Base-by-base conservation (phyloP, 2,888 invertebrate species). In the Tinea pellionella region DNA sequence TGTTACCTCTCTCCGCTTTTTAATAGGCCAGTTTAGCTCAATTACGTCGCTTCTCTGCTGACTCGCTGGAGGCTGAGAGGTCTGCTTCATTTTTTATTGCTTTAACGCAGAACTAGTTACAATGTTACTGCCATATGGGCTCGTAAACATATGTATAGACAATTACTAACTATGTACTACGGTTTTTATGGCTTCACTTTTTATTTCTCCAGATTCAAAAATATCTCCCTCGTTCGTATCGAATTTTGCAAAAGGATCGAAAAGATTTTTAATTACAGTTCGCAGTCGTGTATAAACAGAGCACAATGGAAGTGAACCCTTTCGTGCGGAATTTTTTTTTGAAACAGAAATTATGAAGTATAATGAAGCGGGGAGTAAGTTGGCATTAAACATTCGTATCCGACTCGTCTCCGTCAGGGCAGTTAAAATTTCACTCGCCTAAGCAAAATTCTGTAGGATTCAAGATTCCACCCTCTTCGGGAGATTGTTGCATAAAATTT, bases 341-440 rank as follows among this genome's bases (percentile, higher is more conserved):
- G 66, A 69, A 72, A 80, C 82, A 86, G 74, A 81, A 82, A 86
- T 84, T 82, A 82, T 81, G 80, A 81, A 80, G 81, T 87, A 85
- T 86, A 87, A 87, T 86, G 85, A 85, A 84, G 77, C 80, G 79
- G 81, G 55, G 29, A 85, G 84, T 86, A 83, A 84, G 79, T 80
- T 84, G 82, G 81, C 83, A 84, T 84, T 85, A 84, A 86, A 83
- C 83, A 84, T 86, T 84, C 75, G 78, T 82, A 83, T 78, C 78
- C 76, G 81, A 77, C 80, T 84, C 81, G 85, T 83, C 83, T 79
- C 82, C 80, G 81, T 75, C 83, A 80, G 78, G 81, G 82, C 85
- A 85, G 86, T 87, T 85, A 86, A 86, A 85, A 87, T 86, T 87
- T 87, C 83, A 86, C 82, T 85, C 80, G 83, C 83, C 83, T 85